A percentile compares a stretch with the other conserved stretches of the same genome.
Evolutionary conservation across 2,888 invertebrate species (phyloP).

Genomic region (Octonoba sinensis): DNA sequence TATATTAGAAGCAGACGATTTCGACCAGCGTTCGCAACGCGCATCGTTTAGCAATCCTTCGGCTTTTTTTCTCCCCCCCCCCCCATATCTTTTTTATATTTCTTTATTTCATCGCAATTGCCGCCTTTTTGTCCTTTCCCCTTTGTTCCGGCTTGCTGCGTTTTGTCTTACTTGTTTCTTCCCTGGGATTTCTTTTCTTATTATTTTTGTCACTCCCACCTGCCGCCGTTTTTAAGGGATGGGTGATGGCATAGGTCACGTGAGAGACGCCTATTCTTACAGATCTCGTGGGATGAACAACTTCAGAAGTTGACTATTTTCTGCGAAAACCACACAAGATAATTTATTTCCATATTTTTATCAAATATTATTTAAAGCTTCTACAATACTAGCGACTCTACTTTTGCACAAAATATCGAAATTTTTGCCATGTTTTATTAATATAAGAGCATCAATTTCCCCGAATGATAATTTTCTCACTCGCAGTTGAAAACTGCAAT

Average conservation of each 20-base stretch:
- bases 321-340: background rate
- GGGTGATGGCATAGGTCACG: background rate
- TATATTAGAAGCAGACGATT: slow-evolving; percentile 44
- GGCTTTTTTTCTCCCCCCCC: background rate
- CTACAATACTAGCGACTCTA: too few species aligned
- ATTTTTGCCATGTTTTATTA: too few species aligned
- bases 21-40: slow-evolving; percentile 33
- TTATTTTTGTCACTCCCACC: slow-evolving; percentile 18
- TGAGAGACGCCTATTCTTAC: background rate
- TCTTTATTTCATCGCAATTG: slow-evolving; percentile 17
- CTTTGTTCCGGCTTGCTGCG: slow-evolving; percentile 15
- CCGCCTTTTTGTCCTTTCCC: slow-evolving; percentile 11
- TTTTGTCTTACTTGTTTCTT: slow-evolving; percentile 14
- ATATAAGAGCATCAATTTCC: too few species aligned
- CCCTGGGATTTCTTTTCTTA: slow-evolving; percentile 6
- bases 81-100: background rate
- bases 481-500: too few species aligned
- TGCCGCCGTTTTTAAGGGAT: slow-evolving; percentile 4
- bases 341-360: background rate
- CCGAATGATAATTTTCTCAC: too few species aligned
- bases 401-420: too few species aligned
- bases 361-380: background rate
- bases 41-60: slow-evolving; percentile 16
- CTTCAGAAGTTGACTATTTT: too few species aligned
- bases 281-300: too few species aligned